A percentile compares a stretch with the other conserved stretches of the same genome.
These are phyloP conservation scores for Edolisoma coerulescens DNA, from an alignment of 2,113 vertebrate genomes.

Conservation along the genomic window DNA sequence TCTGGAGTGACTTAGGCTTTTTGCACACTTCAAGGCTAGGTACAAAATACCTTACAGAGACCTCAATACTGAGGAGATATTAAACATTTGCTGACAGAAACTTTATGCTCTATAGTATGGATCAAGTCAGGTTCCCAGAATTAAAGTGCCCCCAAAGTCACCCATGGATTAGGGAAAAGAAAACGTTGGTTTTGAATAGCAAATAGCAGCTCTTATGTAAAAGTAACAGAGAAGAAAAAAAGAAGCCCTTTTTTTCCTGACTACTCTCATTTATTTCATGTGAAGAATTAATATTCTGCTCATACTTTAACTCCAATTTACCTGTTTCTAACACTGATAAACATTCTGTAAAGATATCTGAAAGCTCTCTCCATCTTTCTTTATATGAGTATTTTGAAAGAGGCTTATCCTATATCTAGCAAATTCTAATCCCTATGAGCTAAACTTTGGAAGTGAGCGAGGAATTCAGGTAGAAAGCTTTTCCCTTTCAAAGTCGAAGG, in stretches of 20 bases:
- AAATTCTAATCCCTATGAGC: conserved; percentile 34
- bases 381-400: conserved; percentile 10
- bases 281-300: background rate
- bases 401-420: conserved; percentile 15
- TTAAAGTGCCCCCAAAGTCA: background rate
- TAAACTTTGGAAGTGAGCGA: background rate
- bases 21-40: background rate
- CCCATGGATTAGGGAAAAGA: background rate
- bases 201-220: background rate
- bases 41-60: background rate
- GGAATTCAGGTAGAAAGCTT: conserved; percentile 37
- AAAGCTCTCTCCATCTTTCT: background rate
- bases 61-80: background rate
- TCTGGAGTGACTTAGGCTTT: background rate
- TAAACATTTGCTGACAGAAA: background rate
- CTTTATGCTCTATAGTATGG: background rate
- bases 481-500: background rate
- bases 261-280: background rate
- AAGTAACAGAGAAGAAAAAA: background rate
- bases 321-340: background rate
- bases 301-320: background rate
- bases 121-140: background rate
- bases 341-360: background rate
- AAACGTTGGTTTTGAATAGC: background rate
- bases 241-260: fast-evolving